These are phyloP conservation scores for Chelonoidis abingdonii DNA, from an alignment of 2,113 vertebrate genomes.

Conservation along the genomic window DNA sequence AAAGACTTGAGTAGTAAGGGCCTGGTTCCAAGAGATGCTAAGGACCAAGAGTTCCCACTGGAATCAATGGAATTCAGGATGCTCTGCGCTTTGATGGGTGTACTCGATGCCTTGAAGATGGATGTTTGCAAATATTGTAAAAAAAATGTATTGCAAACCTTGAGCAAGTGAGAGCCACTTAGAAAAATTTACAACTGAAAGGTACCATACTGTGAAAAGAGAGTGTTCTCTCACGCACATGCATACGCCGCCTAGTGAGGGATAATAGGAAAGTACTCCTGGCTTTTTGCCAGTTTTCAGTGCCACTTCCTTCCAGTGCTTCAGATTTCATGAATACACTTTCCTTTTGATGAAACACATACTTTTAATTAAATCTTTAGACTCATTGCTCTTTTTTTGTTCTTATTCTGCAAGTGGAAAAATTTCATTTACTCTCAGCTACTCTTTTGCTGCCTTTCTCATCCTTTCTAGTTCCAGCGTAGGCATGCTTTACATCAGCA, in stretches of 20 bases:
- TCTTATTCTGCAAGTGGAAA: not conserved
- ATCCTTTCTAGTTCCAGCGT: not conserved
- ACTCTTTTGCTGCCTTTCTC: not conserved
- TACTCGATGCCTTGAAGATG: not conserved
- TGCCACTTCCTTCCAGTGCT: not conserved
- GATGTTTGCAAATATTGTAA: not conserved
- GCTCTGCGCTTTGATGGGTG: not conserved
- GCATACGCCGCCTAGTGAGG: rapidly evolving
- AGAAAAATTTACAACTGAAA: not conserved
- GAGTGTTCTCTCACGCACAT: not conserved
- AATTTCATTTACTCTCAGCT: not conserved
- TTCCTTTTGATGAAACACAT: not conserved
- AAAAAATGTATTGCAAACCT: not conserved
- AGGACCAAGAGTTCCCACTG: not conserved
- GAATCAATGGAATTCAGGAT: not conserved
- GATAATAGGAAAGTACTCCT: not conserved
- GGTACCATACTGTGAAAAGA: not conserved
- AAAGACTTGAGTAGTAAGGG: not conserved
- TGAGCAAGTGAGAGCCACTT: not conserved
- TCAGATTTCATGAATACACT: not conserved
- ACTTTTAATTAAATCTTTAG: not conserved
- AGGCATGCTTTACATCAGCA: not conserved
- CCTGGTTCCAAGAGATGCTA: not conserved
- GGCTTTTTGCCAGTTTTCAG: not conserved
- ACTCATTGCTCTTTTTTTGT: not conserved